Conservation (phyloP, 2,797 vertebrate genomes). For the Sarcoramphus papa region DNA sequence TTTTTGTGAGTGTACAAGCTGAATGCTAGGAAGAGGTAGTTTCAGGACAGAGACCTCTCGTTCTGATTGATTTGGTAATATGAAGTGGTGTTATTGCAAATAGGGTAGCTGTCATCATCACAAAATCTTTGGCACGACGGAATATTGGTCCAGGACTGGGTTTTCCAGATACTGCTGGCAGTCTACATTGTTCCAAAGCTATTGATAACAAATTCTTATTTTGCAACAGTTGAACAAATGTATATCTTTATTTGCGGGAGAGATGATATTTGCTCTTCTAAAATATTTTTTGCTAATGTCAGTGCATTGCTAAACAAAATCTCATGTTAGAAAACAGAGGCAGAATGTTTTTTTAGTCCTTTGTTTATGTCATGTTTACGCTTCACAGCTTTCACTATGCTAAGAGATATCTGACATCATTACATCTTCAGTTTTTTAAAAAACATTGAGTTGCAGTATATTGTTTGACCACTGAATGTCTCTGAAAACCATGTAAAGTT, state of each 20-base stretch:
- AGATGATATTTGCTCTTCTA: neutral
- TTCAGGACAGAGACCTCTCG: neutral
- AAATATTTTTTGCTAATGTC: neutral
- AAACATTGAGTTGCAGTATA: neutral
- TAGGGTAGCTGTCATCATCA: neutral
- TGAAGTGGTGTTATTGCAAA: neutral
- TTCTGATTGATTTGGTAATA: neutral
- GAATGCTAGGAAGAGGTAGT: neutral
- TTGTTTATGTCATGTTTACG: neutral
- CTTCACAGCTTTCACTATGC: neutral
- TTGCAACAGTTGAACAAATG: neutral
- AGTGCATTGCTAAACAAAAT: neutral
- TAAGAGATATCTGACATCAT: neutral
- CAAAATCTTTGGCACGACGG: neutral
- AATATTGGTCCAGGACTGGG: neutral
- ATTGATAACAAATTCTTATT: neutral
- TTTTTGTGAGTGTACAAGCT: neutral
- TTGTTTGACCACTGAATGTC: constrained; percentile 50
- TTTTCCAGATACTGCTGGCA: neutral
- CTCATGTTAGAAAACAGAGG: neutral
- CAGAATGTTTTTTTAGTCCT: neutral
- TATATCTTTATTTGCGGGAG: neutral
- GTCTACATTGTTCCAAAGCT: neutral
- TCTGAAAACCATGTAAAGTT: constrained; percentile 36
- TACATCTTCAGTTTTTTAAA: neutral